Base-by-base conservation (phyloP, 2,113 vertebrate genomes). In the Elachura formosa region DNA sequence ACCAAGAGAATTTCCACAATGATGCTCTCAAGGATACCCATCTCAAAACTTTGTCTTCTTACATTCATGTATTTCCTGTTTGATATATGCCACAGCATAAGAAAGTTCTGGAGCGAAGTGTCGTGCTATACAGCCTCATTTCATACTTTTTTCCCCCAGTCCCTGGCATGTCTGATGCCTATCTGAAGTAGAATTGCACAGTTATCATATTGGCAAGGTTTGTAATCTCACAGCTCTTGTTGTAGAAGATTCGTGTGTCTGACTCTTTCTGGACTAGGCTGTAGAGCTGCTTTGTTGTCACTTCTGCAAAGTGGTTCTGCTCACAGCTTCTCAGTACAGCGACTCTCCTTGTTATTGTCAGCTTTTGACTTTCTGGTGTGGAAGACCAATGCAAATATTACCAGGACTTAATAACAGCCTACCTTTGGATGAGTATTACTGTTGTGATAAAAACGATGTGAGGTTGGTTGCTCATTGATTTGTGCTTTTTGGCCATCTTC, bases 391-490 rank as follows among this genome's bases (percentile, higher is more conserved):
- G 11, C 88, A 76, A 34, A 66, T 87, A 66, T 46, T 92, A 28
- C 55, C 61, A 38, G 81, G 61, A 36, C 51, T 93, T 93, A 90
- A 84, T 88, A 95, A 52, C 71, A 79, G 6, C 34, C 28, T 66
- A 29, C 71, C 34, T 95, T 90, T 80, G 79, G 51, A 38, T 87
- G 63, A 58, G 49, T 73, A 20, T 83, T 85, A 31, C 46, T 80
- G 85, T 87, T 93, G 67, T 91, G 87, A 90, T 89, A 71, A 74
- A 93, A 93, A 61, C 72, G 67, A 69, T 83, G 43, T 43, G 55
- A 67, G 40, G 55, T 90, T 96, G 89, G 71, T 90, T 95, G 72
- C 75, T 94, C 82, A 77, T 91, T 94, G 87, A 95, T 94, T 90
- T 85, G n/a, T 94, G 63, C 72, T 77, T 93, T 92, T 78, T 94